Conservation (phyloP, 2,113 vertebrate genomes). For the Erythrocebus patas region DNA sequence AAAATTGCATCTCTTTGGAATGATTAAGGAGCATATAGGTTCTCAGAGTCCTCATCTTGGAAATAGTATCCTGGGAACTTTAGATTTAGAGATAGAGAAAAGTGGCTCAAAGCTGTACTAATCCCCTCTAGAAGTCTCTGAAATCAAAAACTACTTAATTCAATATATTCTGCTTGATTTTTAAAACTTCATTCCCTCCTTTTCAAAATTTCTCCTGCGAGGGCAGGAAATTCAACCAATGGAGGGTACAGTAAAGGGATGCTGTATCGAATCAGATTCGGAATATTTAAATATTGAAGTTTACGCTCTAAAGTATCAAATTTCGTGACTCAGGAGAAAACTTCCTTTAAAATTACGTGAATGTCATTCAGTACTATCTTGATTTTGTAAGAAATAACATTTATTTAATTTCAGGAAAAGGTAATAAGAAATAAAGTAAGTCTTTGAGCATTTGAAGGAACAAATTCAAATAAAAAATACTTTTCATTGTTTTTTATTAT, state of each 20-base stretch:
- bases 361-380: background rate
- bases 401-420: slow-evolving; percentile 30
- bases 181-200: background rate
- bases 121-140: background rate
- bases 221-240: background rate
- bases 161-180: slow-evolving; percentile 26
- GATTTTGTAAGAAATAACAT: slow-evolving; percentile 16
- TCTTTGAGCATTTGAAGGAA: background rate
- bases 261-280: background rate
- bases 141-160: slow-evolving; percentile 2
- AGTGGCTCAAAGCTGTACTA: background rate
- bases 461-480: background rate
- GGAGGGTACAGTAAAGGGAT: background rate
- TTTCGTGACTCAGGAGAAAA: slow-evolving; percentile 28
- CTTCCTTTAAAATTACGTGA: background rate
- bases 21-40: background rate
- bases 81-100: background rate
- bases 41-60: background rate
- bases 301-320: slow-evolving; percentile 6
- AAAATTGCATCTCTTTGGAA: background rate
- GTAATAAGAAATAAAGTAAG: slow-evolving; percentile 25
- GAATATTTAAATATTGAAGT: background rate
- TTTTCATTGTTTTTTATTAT: slow-evolving; percentile 13
- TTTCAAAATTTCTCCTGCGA: slow-evolving; percentile 23
- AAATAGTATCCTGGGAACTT: background rate